phyloP scores from a whole-genome alignment of 2,113 vertebrate species.

The Anhinga anhinga region DNA sequence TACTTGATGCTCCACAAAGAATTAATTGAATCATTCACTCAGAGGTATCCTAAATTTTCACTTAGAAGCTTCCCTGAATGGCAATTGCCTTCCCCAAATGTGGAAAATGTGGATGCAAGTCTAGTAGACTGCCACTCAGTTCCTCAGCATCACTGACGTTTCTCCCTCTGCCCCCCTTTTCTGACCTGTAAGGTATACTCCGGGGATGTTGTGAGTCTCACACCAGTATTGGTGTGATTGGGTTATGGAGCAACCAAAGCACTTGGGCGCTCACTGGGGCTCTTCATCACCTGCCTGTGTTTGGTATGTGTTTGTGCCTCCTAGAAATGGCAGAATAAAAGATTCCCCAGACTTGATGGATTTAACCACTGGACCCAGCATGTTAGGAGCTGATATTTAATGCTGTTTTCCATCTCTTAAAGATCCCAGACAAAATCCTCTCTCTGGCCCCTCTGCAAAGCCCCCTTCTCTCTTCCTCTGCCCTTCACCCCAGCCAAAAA shows the following conservation, averaged over 20 bases:
- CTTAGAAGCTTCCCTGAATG: background rate
- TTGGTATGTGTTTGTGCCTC: background rate
- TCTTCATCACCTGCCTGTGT: background rate
- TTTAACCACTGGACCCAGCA: background rate
- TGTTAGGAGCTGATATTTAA: background rate
- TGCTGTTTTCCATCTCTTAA: background rate
- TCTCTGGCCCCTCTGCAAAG: background rate
- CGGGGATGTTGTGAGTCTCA: background rate
- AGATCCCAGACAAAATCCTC: background rate
- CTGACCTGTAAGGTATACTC: accelerated
- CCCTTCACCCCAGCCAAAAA: background rate
- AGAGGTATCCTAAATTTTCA: background rate
- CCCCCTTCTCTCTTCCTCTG: background rate
- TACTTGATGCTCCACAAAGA: background rate
- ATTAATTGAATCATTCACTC: background rate
- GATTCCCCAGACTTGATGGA: background rate
- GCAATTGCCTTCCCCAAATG: background rate
- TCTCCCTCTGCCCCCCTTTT: background rate
- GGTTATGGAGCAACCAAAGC: background rate
- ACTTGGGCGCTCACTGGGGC: accelerated
- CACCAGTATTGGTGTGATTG: background rate
- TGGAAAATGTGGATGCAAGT: background rate
- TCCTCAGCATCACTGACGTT: background rate
- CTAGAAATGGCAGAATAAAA: background rate
- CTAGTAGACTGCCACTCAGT: background rate